Evolutionary conservation across 2,113 vertebrate genomes (phyloP), one percentile per base, ranked within the genome.

Genomic region (Chlamydotis undulata): DNA sequence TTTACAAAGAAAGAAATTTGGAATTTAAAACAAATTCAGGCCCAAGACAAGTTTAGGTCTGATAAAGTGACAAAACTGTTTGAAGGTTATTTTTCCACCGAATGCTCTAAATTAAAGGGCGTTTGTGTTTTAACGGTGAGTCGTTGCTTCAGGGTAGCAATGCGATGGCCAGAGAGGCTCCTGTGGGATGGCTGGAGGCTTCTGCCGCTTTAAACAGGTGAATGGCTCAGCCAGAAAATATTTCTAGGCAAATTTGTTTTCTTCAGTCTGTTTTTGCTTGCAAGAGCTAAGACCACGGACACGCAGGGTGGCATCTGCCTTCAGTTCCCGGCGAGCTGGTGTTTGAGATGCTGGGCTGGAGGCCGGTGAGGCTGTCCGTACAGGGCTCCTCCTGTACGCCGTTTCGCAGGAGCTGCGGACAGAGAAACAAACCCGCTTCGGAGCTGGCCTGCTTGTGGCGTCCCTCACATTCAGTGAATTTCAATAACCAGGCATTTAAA

Each of bases 381-480:
- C 52, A 37, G 39, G 49, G 61, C 84, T 85, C 28, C 70, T 76
- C 13, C 4, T 57, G 41, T 69, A 41, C 65, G 31, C 81, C 67
- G 67, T 87, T 65, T 37, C 2, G 3, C 28, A n/a, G 71, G 91
- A 93, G 50, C 91, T 70, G 56, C 0, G 0, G 67, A 14, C 78
- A 33, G 84, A 65, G 92, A 89, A 94, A 65, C 55, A 90, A 87
- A 95, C 55, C 67, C 5, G 0, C 53, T 75, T 71, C 61, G 24
- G 73, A 55, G 59, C 81, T 89, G 91, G 91, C 61, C 92, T 87
- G 77, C 85, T 93, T 28, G 73, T 87, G 77, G 64, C 41, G 5
- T 95, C 91, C 85, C 90, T 96, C 87, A 61, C 73, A 85, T 92
- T 76, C 84, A 83, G 83, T 76, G 90, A 70, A 88, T 96, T 96